phyloP scores from a whole-genome alignment of 2,797 vertebrate genomes.

The Gymnocypris eckloni region DNA sequence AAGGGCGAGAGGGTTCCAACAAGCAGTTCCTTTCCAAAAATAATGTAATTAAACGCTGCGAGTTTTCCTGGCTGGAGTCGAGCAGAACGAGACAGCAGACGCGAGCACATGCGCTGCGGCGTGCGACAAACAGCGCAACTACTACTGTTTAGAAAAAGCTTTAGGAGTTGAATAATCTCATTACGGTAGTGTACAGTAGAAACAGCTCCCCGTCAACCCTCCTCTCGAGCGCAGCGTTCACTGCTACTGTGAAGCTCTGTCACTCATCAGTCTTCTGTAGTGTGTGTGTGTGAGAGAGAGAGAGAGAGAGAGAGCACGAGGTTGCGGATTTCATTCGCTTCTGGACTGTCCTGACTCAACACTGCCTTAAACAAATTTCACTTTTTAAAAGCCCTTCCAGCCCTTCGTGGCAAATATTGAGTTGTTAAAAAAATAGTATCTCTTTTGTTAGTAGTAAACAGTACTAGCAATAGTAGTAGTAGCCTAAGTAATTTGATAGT shows the following conservation, averaged over 20 bases:
- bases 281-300: slow-evolving; percentile 29
- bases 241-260: slow-evolving; percentile 73
- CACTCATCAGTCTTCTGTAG: slow-evolving; percentile 69
- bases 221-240: slow-evolving; percentile 58
- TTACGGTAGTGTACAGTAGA: slow-evolving; percentile 57
- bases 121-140: slow-evolving; percentile 57
- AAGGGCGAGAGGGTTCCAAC: slow-evolving; percentile 44
- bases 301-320: slow-evolving; percentile 29
- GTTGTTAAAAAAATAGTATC: neutral
- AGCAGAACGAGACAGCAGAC: slow-evolving; percentile 3
- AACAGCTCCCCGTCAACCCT: slow-evolving; percentile 56
- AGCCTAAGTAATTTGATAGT: neutral
- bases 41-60: slow-evolving; percentile 47
- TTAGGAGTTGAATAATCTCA: slow-evolving; percentile 66
- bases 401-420: neutral
- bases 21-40: slow-evolving; percentile 32
- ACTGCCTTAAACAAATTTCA: slow-evolving; percentile 28
- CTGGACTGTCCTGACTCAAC: slow-evolving; percentile 57
- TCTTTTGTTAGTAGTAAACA: neutral
- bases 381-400: neutral
- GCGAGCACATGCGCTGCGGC: slow-evolving; percentile 68
- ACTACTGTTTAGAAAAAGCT: slow-evolving; percentile 57
- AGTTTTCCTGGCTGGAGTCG: neutral
- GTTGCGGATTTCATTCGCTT: slow-evolving; percentile 66
- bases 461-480: neutral